Evolutionary conservation across 2,888 invertebrate genomes (phyloP), one percentile per base, ranked within the genome.

Genomic region (Archaeoteleia sp.): DNA sequence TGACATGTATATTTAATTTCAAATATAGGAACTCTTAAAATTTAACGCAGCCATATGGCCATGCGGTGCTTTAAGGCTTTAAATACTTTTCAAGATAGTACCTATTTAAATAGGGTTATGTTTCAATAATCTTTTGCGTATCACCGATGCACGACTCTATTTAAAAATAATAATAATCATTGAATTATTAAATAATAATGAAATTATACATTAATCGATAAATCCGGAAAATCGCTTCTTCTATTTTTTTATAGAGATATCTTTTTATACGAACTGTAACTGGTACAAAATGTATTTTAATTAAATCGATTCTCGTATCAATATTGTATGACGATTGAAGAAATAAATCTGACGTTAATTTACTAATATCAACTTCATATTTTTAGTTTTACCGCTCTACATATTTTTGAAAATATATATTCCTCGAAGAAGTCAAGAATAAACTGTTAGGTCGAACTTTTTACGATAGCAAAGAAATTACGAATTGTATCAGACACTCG

Each of bases 41-140:
- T 34, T 37, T 30, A 58, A 58, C 23, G 25, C 35, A 46, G 43
- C 58, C 66, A 66, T 54, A 54, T 66, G 66, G 66, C 58, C 42
- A 37, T 46, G 30, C 42, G 12, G 2, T n/a, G 20, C 27, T 54
- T 49, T 35, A 49, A 34, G 34, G 35, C 45, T 51, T 45, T 32
- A 39, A 63, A 63, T 63, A 49, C 37, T 40, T 54, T 29, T 37
- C 15, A 2, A 30, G 66, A 60, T 66, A 48, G 32, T 12, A 12
- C 32, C 46, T 43, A 55, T 67, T 29, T 40, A 14, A 43, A 55
- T 42, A 30, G 15, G 13, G 29, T 57, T n/a, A 13, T 10, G 2
- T 25, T 42, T 25, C 7, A 29, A 46, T 29, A 15, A 29, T 43
- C 15, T 30, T 29, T 29, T 43, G 43, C 43, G n/a, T 43, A 43